Evolutionary conservation across 2,113 vertebrate genomes (phyloP), one percentile per base, ranked within the genome.

Genomic region (Ciconia maguari): DNA sequence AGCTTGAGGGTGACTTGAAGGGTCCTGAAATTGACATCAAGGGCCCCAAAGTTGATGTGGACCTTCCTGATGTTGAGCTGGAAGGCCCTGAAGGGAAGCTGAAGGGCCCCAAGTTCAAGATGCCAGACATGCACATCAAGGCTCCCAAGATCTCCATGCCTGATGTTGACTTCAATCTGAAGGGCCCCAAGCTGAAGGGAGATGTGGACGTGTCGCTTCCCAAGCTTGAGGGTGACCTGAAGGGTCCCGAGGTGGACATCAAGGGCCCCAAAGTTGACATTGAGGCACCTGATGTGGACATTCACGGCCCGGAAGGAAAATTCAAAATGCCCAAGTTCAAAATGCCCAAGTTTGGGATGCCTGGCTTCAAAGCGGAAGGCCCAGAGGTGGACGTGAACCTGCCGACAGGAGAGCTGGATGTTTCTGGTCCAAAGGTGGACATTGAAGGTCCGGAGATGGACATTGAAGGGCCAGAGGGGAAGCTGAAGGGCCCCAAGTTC

Each of bases 81-180:
- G 97, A 98, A 48, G 89, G 93, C 11, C 94, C 93, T 25, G 97
- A 97, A 13, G 96, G 91, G 15, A 97, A 97, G 16, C 1, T 89
- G 49, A 97, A 36, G 36, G 89, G 96, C 1, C 97, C 97, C 7
- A 98, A 96, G 36, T 95, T 98, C 42, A 98, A 97, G 89, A 97
- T 95, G 94, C 97, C 95, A 24, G 94, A 97, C 25, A 95, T 98
- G 96, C 93, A 97, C 60, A 94, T 98, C 66, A 97, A 91, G 32
- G 91, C 96, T 12, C 97, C 96, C 20, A 96, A 98, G 68, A 55
- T 97, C 66, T 96, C 94, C 38, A 60, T 96, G 74, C 96, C 95
- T 19, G 97, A 97, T n/a, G 84, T 94, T 21, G 94, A 96, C 87
- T 64, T 69, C 57, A 93, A 95, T 60, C 93, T 78, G 68, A 98